Evolutionary conservation across 2,113 vertebrate species (phyloP), one percentile per base, ranked within the genome.

Genomic region (Notiomystis cincta): DNA sequence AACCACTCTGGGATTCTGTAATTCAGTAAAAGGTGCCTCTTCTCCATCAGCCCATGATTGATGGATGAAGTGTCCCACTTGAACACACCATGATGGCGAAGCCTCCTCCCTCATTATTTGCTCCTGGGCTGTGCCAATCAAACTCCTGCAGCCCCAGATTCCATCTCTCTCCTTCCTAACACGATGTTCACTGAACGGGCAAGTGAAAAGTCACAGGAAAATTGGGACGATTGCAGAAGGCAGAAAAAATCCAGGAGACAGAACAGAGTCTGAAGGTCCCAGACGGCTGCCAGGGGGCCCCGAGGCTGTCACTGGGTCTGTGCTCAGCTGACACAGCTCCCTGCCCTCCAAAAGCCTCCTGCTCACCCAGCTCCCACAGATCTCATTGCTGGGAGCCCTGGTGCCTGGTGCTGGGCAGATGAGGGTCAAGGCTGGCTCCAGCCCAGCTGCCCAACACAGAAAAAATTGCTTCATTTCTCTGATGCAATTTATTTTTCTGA

Each of bases 1-100:
- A 66, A 58, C 28, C 60, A n/a, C 18, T 10, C 33, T 15, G 54
- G 14, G 33, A 28, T 66, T 66, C 51, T 14, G 0, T 25, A 65
- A 66, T 28, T 30, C 44, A 7, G 8, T 24, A 15, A 45, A 16
- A 28, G 33, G 6, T 64, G 45, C 8, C 70, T 80, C 31, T 66
- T 57, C 37, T 38, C 51, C 56, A 56, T 1, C 4, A 1, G 2
- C 9, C 8, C 33, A 8, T 13, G 2, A 5, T 2, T 13, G 37
- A 56, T 16, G 45, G 48, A 31, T 57, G 4, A 12, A 9, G 0
- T 3, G 30, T 70, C 42, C 66, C 24, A 2, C 72, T 33, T 13
- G 50, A 38, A 3, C 21, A 30, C 50, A 28, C 20, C 2, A 0
- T 2, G 24, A 20, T 58, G 87, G 19, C 62, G 17, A 6, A 1